Conservation (phyloP, 2,797 vertebrate genomes). For the Catostomus latipinnis region DNA sequence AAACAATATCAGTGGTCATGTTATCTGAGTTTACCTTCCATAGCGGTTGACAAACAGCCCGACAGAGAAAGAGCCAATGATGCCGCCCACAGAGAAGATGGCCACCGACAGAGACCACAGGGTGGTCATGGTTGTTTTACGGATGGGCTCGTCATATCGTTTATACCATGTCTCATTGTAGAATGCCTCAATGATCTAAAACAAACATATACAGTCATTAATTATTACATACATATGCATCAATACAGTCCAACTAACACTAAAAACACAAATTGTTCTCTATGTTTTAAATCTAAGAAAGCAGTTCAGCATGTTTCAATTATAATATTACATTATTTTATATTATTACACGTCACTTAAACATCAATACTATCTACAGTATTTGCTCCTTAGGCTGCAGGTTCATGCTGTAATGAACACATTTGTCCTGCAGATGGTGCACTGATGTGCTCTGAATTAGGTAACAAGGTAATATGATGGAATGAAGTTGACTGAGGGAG, state of each 20-base stretch:
- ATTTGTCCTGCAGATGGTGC: conserved; percentile 41
- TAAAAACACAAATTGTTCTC: too few relatives aligned
- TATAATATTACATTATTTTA: too few relatives aligned
- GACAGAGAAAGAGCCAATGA: conserved; percentile 94
- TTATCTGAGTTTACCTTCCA: conserved; percentile 82
- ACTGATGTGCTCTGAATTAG: neutral
- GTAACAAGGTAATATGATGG: neutral
- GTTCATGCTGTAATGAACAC: neutral
- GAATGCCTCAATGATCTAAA: conserved; percentile 90
- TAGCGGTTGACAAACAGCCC: conserved; percentile 96
- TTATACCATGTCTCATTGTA: conserved; percentile 88
- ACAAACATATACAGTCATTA: conserved; percentile 9
- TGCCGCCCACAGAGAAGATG: conserved; percentile 95
- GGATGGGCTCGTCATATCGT: conserved; percentile 81
- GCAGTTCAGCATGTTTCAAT: too few relatives aligned
- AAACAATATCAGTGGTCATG: too few relatives aligned
- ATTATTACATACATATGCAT: neutral
- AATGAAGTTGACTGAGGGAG: neutral
- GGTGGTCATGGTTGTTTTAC: conserved; percentile 74
- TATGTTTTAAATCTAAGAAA: too few relatives aligned
- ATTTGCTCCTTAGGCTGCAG: conserved; percentile 50
- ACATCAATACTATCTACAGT: too few relatives aligned
- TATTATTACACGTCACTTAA: too few relatives aligned
- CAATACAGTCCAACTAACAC: too few relatives aligned
- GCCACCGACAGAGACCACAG: conserved; percentile 90